Evolutionary conservation across 1,140 invertebrate species (phyloP).

Genomic region (Zaprionus camerounensis): DNA sequence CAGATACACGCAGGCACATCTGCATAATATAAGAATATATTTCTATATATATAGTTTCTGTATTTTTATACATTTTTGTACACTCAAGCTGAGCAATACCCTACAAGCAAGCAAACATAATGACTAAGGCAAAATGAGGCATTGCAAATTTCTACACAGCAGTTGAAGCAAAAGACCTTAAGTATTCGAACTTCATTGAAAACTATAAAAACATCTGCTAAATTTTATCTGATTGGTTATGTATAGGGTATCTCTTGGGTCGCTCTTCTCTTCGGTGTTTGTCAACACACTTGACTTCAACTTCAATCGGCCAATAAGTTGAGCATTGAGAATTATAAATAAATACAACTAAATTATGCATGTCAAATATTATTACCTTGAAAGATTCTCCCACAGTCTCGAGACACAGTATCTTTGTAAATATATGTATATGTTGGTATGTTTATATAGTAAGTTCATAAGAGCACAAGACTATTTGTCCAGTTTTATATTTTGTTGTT

Average conservation of each 20-base stretch:
- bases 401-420: not conserved
- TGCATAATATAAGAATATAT: conserved; percentile 2
- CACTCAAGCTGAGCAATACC: conserved; percentile 3
- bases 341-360: conserved; percentile 42
- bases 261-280: conserved; percentile 5
- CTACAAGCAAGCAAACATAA: not conserved
- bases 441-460: not conserved
- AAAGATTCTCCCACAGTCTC: conserved; percentile 23
- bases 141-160: not conserved
- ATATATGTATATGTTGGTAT: not conserved
- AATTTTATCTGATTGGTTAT: not conserved
- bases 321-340: conserved; percentile 40
- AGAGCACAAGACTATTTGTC: not conserved
- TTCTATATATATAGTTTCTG: conserved; percentile 18
- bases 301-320: conserved; percentile 49
- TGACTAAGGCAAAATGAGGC: not conserved
- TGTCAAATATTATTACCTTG: conserved; percentile 51
- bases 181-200: not conserved
- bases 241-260: not conserved
- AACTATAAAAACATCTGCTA: too few species aligned
- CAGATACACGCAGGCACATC: conserved; percentile 2
- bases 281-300: conserved; percentile 56
- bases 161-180: not conserved
- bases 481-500: not conserved
- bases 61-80: conserved; percentile 18